Conservation (phyloP, 2,888 invertebrate species). For the Lepidonotus clava region DNA sequence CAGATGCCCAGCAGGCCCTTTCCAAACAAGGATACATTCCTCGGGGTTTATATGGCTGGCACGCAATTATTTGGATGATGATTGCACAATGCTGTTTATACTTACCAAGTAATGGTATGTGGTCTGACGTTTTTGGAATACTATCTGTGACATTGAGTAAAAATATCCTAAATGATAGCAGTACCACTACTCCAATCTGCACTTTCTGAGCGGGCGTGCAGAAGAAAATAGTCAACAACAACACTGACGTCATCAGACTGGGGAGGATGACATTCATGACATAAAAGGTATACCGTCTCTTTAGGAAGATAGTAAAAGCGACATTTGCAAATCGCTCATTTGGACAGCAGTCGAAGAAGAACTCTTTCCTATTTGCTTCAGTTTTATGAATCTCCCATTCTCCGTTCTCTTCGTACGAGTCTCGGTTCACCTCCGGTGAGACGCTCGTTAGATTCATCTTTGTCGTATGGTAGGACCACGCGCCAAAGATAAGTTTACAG, state of each 20-base stretch:
- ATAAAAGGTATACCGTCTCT: conserved; percentile 67
- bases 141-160: conserved; percentile 68
- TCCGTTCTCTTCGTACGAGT: conserved; percentile 66
- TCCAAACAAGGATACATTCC: too few relatives aligned
- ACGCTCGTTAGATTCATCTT: conserved; percentile 68
- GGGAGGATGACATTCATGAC: conserved; percentile 68
- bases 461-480: conserved; percentile 67
- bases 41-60: too few relatives aligned
- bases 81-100: too few relatives aligned
- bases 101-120: conserved; percentile 67
- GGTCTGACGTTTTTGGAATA: conserved; percentile 69
- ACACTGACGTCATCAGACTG: conserved; percentile 67
- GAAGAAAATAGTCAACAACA: conserved; percentile 67
- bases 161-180: conserved; percentile 68
- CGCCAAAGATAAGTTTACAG: conserved; percentile 66
- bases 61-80: too few relatives aligned
- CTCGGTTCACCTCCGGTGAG: conserved; percentile 62
- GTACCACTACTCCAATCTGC: conserved; percentile 68
- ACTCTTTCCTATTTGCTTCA: conserved; percentile 59
- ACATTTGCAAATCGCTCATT: conserved; percentile 65
- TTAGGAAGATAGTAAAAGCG: conserved; percentile 63
- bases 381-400: conserved; percentile 66
- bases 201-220: conserved; percentile 69
- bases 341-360: conserved; percentile 61
- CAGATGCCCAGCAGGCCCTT: too few relatives aligned